Percentiles rank a stretch among this genome's conserved stretches.
Evolutionary conservation across 30 jellyfish, hydroid and myxozoan species (phyloP).

Genomic region (Catostylus mosaicus): DNA sequence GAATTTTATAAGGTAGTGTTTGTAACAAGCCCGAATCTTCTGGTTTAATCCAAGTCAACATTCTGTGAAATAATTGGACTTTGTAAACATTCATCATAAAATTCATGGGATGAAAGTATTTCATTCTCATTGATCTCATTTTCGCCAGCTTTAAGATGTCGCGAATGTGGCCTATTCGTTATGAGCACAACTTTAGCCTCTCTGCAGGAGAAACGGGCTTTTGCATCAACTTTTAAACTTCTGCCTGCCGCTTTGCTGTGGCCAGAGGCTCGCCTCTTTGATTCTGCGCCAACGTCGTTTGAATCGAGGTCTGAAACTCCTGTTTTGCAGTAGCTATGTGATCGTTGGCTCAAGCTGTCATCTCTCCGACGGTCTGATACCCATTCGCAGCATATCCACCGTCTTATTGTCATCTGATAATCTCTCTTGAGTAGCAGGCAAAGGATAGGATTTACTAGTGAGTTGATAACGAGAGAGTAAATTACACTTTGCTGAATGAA

Average conservation of each 20-base stretch:
- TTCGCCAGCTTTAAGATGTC: neutral
- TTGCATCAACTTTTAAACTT: neutral
- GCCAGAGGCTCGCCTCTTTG: neutral
- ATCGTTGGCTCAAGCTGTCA: constrained; percentile 48
- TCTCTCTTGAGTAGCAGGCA: constrained; percentile 87
- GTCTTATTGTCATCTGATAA: constrained; percentile 45
- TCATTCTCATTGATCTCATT: neutral
- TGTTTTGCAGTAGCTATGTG: constrained; percentile 34
- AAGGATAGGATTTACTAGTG: constrained; percentile 85
- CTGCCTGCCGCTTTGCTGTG: neutral
- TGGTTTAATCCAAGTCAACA: too few relatives aligned
- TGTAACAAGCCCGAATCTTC: too few relatives aligned
- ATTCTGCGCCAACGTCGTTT: constrained; percentile 1
- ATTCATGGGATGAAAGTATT: neutral
- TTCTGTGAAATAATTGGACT: too few relatives aligned
- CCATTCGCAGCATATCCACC: constrained; percentile 59
- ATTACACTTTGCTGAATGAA: constrained; percentile 36
- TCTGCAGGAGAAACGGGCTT: constrained; percentile 10
- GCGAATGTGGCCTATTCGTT: neutral
- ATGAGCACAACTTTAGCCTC: neutral
- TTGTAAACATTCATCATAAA: too few relatives aligned
- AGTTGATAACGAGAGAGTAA: constrained; percentile 64
- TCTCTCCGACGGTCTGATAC: constrained; percentile 6
- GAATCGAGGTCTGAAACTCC: constrained; percentile 29
- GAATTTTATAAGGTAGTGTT: too few relatives aligned